phyloP scores from a whole-genome alignment of 2,113 vertebrate species.

The Paracanthobrama guichenoti region DNA sequence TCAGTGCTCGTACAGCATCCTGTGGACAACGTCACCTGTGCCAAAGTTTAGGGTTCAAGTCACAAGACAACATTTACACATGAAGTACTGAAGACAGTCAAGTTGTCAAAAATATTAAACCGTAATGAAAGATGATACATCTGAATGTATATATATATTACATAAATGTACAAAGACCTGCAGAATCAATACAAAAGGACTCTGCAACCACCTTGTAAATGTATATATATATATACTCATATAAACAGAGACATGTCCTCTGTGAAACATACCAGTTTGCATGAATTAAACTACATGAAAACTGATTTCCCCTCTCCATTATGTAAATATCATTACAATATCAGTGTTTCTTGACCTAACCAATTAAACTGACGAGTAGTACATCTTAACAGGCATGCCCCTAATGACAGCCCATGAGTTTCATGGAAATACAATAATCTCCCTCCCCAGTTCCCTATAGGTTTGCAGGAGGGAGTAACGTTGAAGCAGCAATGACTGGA shows the following conservation, averaged over 20 bases:
- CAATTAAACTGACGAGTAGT: slow-evolving; percentile 77
- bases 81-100: slow-evolving; percentile 47
- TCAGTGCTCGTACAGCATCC: slow-evolving; percentile 45
- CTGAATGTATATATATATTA: slow-evolving; percentile 53
- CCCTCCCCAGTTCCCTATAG: slow-evolving; percentile 36
- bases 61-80: slow-evolving; percentile 58
- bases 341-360: slow-evolving; percentile 83
- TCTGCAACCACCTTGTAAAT: slow-evolving; percentile 72
- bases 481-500: slow-evolving; percentile 63
- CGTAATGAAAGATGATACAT: slow-evolving; percentile 56
- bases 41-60: slow-evolving; percentile 57
- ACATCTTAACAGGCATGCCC: slow-evolving; percentile 70
- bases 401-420: slow-evolving; percentile 54
- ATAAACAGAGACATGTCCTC: slow-evolving; percentile 79
- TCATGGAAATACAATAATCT: slow-evolving; percentile 50
- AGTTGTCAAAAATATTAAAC: slow-evolving; percentile 52
- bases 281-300: slow-evolving; percentile 86
- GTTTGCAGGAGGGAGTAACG: slow-evolving; percentile 59
- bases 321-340: slow-evolving; percentile 77
- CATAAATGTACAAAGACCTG: slow-evolving; percentile 74
- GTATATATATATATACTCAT: slow-evolving; percentile 80
- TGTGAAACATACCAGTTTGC: slow-evolving; percentile 61
- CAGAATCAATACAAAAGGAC: slow-evolving; percentile 82
- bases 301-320: slow-evolving; percentile 83
- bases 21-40: slow-evolving; percentile 38